Evolutionary conservation across 2,888 invertebrate genomes (phyloP).

Genomic region (Agonopterix arenella): DNA sequence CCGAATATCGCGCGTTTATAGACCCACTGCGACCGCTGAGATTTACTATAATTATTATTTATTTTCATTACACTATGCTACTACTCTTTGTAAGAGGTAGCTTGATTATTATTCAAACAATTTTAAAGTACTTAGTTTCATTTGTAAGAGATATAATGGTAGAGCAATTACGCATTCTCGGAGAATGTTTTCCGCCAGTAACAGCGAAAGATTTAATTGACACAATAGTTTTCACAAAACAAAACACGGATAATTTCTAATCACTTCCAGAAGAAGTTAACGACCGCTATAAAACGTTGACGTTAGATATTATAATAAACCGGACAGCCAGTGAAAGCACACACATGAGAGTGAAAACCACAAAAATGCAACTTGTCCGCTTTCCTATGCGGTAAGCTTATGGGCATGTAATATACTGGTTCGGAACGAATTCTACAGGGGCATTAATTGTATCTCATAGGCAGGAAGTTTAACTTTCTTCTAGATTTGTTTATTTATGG

Average conservation of each 20-base stretch:
- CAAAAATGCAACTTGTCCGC: constrained; percentile 53
- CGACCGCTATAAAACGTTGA: neutral
- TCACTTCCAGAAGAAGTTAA: neutral
- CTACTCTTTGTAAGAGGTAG: no score
- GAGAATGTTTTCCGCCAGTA: no score
- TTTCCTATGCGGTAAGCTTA: constrained; percentile 47
- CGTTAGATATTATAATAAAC: neutral
- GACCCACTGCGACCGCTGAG: no score
- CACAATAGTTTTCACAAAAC: neutral
- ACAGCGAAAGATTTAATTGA: neutral
- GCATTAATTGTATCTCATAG: constrained; percentile 7
- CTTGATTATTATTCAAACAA: no score
- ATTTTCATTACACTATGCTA: no score
- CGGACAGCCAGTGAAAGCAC: constrained; percentile 44
- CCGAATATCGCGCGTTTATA: no score
- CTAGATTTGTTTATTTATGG: constrained; percentile 4
- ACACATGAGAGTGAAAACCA: constrained; percentile 42
- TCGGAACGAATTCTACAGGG: constrained; percentile 27
- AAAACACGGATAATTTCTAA: neutral
- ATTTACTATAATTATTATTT: no score
- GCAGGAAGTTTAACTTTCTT: constrained; percentile 10
- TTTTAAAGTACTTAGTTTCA: no score
- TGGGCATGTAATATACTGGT: constrained; percentile 41
- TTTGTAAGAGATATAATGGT: no score
- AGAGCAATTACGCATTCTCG: no score